Evolutionary conservation across 2,888 invertebrate genomes (phyloP).

Genomic region (Callosobruchus maculatus): DNA sequence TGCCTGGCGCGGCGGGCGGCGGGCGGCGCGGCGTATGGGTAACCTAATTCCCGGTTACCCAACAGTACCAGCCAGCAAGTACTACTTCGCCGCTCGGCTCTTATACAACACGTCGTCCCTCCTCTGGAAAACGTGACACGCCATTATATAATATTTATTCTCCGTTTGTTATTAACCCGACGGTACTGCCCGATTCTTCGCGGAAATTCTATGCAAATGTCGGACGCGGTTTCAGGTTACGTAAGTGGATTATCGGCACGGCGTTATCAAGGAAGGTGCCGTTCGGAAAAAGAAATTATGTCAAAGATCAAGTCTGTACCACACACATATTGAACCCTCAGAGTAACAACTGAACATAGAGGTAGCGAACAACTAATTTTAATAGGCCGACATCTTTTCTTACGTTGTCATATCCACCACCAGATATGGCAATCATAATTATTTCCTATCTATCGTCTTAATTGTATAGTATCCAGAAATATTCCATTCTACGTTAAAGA

Average conservation of each 20-base stretch:
- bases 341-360: no score
- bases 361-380: no score
- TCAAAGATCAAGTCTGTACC: neutral
- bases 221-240: neutral
- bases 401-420: no score
- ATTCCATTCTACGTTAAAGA: no score
- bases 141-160: neutral
- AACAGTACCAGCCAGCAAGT: slow-evolving; percentile 6
- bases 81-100: slow-evolving; percentile 1
- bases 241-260: neutral
- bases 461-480: no score
- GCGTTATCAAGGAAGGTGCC: neutral
- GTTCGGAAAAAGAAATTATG: neutral
- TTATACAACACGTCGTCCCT: neutral
- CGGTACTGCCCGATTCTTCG: neutral
- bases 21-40: slow-evolving; percentile 12
- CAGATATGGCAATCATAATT: no score
- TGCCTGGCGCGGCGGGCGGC: no score
- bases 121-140: neutral
- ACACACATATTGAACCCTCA: no score
- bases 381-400: no score
- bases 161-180: neutral
- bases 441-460: no score
- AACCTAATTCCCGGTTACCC: slow-evolving; percentile 34
- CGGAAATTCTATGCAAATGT: neutral